A percentile compares a stretch with the other conserved stretches of the same genome.
These are phyloP conservation scores for Macaria notata DNA, from an alignment of 2,888 invertebrate species.

Conservation along the genomic window DNA sequence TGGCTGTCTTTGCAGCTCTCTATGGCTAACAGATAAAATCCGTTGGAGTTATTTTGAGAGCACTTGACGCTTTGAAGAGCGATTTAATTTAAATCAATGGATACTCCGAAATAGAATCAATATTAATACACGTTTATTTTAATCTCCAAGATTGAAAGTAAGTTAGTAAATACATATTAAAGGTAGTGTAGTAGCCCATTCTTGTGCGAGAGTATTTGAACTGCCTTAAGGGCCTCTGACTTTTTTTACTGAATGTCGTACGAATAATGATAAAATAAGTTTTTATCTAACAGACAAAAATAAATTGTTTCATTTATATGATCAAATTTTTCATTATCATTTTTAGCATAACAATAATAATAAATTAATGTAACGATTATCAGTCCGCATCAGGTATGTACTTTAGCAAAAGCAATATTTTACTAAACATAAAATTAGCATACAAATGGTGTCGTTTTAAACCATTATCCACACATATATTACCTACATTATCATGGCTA, in stretches of 20 bases:
- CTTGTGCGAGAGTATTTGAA: too few species aligned
- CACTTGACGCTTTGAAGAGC: conserved; percentile 1
- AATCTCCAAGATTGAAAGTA: too few species aligned
- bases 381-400: conserved; percentile 42
- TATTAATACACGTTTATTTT: too few species aligned
- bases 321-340: conserved; percentile 11
- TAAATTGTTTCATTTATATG: too few species aligned
- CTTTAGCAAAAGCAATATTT: conserved; percentile 47
- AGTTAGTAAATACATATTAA: too few species aligned
- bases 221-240: too few species aligned
- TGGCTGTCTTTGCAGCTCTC: conserved; percentile 27
- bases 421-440: conserved; percentile 46
- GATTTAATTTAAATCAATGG: conserved; percentile 14
- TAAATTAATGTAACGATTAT: conserved; percentile 47
- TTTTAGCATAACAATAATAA: conserved; percentile 38
- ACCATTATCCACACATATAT: conserved; percentile 16
- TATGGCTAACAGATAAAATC: conserved; percentile 14
- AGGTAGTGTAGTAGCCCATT: too few species aligned
- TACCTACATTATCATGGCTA: background rate
- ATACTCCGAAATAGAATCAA: background rate
- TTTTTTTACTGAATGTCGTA: too few species aligned
- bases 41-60: conserved; percentile 14
- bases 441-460: conserved; percentile 42
- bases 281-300: too few species aligned
- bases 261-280: too few species aligned